Base-by-base conservation (phyloP, 2,113 vertebrate genomes). In the Otolemur garnettii region DNA sequence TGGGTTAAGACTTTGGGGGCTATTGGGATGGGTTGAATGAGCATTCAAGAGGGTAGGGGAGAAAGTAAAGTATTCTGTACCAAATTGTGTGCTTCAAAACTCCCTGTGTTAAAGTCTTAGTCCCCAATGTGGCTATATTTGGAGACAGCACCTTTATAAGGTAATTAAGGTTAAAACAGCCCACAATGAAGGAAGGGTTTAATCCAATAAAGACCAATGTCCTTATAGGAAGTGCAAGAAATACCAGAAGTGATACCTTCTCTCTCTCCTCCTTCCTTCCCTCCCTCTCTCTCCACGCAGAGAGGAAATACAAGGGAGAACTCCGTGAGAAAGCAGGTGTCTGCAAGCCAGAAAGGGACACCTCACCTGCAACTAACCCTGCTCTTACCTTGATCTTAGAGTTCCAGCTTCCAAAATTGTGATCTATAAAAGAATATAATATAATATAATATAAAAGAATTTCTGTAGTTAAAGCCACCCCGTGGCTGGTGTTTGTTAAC, bases 11-110 rank as follows among this genome's bases (percentile, higher is more conserved):
- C 0, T 77, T 59, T 72, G 35, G 12, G n/a, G n/a, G 33, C 26
- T 64, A 12, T 22, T 72, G 35, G 15, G 9, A 2, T 38, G 5
- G 22, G 45, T 9, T 1, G 14, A 78, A 62, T 83, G 9, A 7
- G 1, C 10, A 42, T 42, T 14, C 5, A 30, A 4, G 4, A 55
- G 11, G 5, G n/a, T 2, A 15, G 4, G 4, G 0, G 14, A 69
- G 5, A 60, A 26, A 53, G 6, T 22, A 42, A 22, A 5, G 19
- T 62, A 60, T 13, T 72, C 17, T 53, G 14, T 26, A 33, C 18
- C 42, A 33, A 89, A 38, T 1, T 71, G 1, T 64, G 26, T 38
- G 26, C 33, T 78, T 35, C 24, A 1, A 17, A 77, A 83, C 38
- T n/a, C 13, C 10, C 24, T 60, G 14, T 22, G 10, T 11, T 33